Evolutionary conservation across 2,797 vertebrate genomes (phyloP).

Genomic region (Argya squamiceps): DNA sequence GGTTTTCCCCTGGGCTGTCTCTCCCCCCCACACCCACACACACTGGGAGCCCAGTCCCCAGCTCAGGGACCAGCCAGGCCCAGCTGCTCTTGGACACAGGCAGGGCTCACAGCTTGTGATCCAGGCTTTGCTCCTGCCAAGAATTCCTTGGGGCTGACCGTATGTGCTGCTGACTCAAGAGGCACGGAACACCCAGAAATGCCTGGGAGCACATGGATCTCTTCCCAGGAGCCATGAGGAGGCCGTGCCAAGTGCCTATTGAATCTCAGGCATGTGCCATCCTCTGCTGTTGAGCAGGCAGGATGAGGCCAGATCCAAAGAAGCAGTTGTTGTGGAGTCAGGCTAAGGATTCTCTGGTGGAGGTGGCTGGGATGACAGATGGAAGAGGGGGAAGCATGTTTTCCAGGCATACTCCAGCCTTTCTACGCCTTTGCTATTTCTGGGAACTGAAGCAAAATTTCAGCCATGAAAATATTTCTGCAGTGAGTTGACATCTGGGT

Average conservation of each 20-base stretch:
- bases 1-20: not conserved
- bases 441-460: not conserved
- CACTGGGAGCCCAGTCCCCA: not conserved
- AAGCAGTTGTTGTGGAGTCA: not conserved
- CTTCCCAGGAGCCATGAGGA: not conserved
- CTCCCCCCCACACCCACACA: not conserved
- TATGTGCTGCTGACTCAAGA: not conserved
- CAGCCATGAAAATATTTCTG: not conserved
- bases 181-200: not conserved
- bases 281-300: not conserved
- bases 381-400: not conserved
- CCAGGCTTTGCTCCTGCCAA: not conserved
- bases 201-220: not conserved
- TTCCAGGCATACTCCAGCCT: not conserved
- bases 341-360: not conserved
- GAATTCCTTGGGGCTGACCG: not conserved
- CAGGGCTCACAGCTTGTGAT: not conserved
- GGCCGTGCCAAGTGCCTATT: not conserved
- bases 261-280: not conserved
- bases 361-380: not conserved
- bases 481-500: not conserved
- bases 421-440: not conserved
- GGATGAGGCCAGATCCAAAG: not conserved
- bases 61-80: not conserved
- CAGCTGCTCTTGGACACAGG: slow-evolving; percentile 34